Evolutionary conservation across 2,113 vertebrate genomes (phyloP).

Genomic region (Entomyzon cyanotis): DNA sequence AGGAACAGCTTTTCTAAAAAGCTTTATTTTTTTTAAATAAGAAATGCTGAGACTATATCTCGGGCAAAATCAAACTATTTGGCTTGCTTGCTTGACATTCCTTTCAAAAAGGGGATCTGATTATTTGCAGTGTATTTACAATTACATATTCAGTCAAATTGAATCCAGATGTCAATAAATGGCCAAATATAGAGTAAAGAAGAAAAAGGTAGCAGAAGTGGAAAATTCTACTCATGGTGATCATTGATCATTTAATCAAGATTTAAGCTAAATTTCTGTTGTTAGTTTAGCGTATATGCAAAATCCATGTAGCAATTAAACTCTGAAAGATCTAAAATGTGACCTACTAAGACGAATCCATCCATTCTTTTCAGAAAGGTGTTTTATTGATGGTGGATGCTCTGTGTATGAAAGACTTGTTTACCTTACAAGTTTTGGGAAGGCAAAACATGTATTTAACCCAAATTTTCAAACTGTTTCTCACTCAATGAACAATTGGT

Average conservation of each 20-base stretch:
- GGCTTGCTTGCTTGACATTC: neutral
- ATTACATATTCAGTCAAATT: neutral
- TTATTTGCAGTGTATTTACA: neutral
- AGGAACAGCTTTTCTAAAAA: neutral
- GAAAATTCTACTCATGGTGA: neutral
- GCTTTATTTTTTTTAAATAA: neutral
- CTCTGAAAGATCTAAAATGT: neutral
- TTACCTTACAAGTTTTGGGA: neutral
- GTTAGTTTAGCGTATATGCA: neutral
- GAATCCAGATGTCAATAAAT: constrained; percentile 27
- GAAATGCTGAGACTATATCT: neutral
- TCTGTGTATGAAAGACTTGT: neutral
- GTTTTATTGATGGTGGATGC: neutral
- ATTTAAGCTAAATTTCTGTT: neutral
- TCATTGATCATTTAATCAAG: neutral
- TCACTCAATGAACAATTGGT: neutral
- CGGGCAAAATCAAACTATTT: neutral
- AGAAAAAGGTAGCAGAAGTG: neutral
- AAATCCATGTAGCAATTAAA: neutral
- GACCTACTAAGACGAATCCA: neutral
- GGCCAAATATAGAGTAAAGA: neutral
- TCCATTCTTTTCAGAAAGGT: neutral
- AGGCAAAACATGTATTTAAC: neutral
- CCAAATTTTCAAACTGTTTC: neutral
- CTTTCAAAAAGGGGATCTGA: neutral